These are phyloP conservation scores for Lates calcarifer DNA, from an alignment of 2,113 vertebrate genomes.

Conservation along the genomic window DNA sequence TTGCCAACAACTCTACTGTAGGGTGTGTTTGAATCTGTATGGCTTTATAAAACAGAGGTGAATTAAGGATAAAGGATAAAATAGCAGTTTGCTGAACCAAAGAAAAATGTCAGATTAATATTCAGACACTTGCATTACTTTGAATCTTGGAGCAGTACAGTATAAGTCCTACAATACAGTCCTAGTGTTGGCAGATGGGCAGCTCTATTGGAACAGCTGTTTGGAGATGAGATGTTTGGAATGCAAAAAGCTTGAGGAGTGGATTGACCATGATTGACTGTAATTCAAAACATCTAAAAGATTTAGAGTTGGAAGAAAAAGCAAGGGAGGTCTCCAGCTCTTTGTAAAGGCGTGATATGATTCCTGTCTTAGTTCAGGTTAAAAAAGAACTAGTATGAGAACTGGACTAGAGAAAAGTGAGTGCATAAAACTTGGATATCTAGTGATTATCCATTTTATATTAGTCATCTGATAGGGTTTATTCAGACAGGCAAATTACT, in stretches of 20 bases:
- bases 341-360: neutral
- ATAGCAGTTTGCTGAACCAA: constrained; percentile 1
- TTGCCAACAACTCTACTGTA: neutral
- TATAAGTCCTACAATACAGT: neutral
- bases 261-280: constrained; percentile 50
- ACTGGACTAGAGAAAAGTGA: neutral
- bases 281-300: constrained; percentile 47
- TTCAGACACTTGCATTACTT: constrained; percentile 1
- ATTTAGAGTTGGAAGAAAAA: constrained; percentile 33
- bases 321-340: neutral
- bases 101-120: neutral
- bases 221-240: constrained; percentile 54
- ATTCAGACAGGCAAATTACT: neutral
- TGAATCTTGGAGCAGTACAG: neutral
- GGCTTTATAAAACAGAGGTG: neutral
- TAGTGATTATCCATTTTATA: neutral
- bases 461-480: neutral
- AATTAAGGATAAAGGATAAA: constrained; percentile 1
- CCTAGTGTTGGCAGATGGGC: constrained; percentile 19
- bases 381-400: neutral
- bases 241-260: constrained; percentile 53
- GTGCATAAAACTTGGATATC: neutral
- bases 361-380: neutral
- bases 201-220: constrained; percentile 57
- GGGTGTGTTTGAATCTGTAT: neutral